phyloP scores from a whole-genome alignment of 1,140 invertebrate genomes.

The Lethrus apterus region DNA sequence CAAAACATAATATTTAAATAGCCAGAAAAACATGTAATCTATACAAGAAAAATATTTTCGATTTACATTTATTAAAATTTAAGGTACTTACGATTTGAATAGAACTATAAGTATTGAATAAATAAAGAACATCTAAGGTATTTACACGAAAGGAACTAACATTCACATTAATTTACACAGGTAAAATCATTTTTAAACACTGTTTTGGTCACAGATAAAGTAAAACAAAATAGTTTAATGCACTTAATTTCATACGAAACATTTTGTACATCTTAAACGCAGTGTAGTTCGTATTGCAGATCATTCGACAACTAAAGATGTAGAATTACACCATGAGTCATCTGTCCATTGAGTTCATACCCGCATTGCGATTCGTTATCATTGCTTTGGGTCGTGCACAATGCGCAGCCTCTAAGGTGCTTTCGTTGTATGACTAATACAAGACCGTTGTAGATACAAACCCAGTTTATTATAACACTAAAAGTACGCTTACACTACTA shows the following conservation, averaged over 20 bases:
- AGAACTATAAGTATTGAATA: slow-evolving; percentile 8
- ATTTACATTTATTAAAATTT: no score
- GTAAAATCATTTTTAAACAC: slow-evolving; percentile 11
- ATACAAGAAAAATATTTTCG: no score
- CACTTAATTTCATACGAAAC: slow-evolving; percentile 7
- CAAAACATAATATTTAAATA: no score
- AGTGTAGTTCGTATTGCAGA: not conserved
- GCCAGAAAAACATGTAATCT: no score
- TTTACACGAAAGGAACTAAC: slow-evolving; percentile 10
- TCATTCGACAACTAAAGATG: not conserved
- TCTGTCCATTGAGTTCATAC: slow-evolving; percentile 9
- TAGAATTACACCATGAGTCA: slow-evolving; percentile 9
- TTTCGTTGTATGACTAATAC: slow-evolving; percentile 7
- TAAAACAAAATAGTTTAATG: slow-evolving; percentile 6
- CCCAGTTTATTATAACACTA: not conserved
- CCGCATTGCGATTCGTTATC: slow-evolving; percentile 3
- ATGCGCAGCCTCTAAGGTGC: not conserved
- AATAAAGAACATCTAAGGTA: slow-evolving; percentile 10
- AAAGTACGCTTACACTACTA: not conserved
- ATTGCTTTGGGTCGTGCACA: not conserved
- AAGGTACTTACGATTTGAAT: slow-evolving; percentile 3
- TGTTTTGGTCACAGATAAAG: slow-evolving; percentile 6
- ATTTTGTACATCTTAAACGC: slow-evolving; percentile 1
- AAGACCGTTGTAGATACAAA: slow-evolving; percentile 3
- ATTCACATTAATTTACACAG: slow-evolving; percentile 9